Percentiles rank a stretch among this genome's conserved stretches.
Conservation (phyloP, 37 sponge, comb jelly and placozoan species). For the Amphimedon queenslandica region DNA sequence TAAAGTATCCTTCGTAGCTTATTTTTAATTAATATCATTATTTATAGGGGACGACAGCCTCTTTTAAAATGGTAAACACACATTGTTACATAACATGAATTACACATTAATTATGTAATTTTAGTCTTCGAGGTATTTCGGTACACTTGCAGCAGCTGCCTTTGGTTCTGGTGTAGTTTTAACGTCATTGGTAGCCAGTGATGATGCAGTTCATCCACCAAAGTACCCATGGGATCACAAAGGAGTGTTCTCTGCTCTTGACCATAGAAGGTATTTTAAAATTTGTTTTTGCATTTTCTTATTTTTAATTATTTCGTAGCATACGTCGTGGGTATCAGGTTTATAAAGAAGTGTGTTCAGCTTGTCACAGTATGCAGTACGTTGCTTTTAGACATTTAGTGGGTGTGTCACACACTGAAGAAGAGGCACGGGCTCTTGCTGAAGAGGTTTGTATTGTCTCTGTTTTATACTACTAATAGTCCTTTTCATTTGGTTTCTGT, state of each 20-base stretch:
- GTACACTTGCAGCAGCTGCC: conserved; percentile 59
- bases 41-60: too few relatives aligned
- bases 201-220: conserved; percentile 73
- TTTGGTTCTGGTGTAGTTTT: conserved; percentile 46
- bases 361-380: conserved; percentile 95
- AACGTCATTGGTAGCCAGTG: conserved; percentile 52
- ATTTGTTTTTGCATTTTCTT: background rate
- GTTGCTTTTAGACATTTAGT: conserved; percentile 84
- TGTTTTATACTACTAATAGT: too few relatives aligned
- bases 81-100: too few relatives aligned
- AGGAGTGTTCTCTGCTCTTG: conserved; percentile 73
- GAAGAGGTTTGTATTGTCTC: too few relatives aligned
- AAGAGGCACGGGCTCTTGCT: conserved; percentile 80
- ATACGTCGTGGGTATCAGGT: conserved; percentile 97
- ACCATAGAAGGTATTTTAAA: conserved; percentile 71
- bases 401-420: conserved; percentile 96
- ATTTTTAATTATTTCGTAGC: conserved; percentile 40
- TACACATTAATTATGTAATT: too few relatives aligned
- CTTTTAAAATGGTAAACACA: too few relatives aligned
- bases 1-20: too few relatives aligned
- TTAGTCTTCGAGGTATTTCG: conserved; percentile 46
- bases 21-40: too few relatives aligned
- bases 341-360: conserved; percentile 97
- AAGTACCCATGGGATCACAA: conserved; percentile 84
- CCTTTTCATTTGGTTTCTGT: too few relatives aligned